Evolutionary conservation across 2,797 vertebrate genomes (phyloP), one percentile per base, ranked within the genome.

Genomic region (Sciurus vulgaris): DNA sequence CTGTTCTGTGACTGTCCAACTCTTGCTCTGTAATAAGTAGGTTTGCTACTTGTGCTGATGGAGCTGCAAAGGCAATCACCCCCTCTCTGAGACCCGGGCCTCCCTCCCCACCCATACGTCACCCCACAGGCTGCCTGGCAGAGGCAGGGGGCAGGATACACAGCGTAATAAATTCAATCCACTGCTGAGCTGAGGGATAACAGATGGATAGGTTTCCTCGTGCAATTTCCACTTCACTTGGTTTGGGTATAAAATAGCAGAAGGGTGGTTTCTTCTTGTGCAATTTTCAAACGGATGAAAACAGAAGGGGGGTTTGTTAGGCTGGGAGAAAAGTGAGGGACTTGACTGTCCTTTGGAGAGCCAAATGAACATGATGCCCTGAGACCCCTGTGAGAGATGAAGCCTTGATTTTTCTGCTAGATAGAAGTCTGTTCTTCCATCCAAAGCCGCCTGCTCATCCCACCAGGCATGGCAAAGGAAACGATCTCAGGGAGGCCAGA

Each of bases 191-290:
- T 47, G 93, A 97, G 95, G 96, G 95, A 91, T 97, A 97, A 97
- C 96, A 98, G 94, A 96, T 98, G 97, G 96, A 95, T 97, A 96
- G 97, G 95, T 97, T 97, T 97, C 93, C 70, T 94, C 10, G 0
- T 54, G 47, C 94, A 94, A 94, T 98, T 98, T 97, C 97, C 94
- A 97, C 95, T 98, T 97, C 94, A 93, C 97, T 98, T 97, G 95
- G 94, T 97, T 97, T 97, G 97, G 91, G 90, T 96, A 97, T 97
- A 97, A 98, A 97, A 96, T 76, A 96, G 90, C 96, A 96, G 95
- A 97, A 97, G 96, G 92, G 79, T 97, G 84, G 90, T 96, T 96
- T 96, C 94, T 98, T 96, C 95, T 97, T 91, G 90, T 92, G 96
- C 92, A 95, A 92, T 98, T 98, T 98, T 94, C 96, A 96, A 97